These are phyloP conservation scores for Gasteruption jaculator DNA, from an alignment of 2,888 invertebrate species.

Conservation along the genomic window DNA sequence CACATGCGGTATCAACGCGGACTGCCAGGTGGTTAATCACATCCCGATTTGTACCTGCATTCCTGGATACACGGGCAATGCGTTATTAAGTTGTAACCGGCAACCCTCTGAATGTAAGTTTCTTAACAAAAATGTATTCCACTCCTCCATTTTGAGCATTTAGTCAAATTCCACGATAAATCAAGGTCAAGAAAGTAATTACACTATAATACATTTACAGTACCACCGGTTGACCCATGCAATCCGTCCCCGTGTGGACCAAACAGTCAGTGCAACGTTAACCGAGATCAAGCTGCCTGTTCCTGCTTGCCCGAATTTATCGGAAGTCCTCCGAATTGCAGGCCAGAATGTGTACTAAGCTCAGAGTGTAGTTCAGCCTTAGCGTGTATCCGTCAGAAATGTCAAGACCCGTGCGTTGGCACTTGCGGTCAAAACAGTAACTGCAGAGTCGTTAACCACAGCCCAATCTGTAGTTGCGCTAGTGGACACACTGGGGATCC, in stretches of 20 bases:
- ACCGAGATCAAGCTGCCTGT: slow-evolving; percentile 52
- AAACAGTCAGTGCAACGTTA: slow-evolving; percentile 52
- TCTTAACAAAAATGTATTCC: background rate
- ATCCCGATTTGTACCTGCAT: slow-evolving; percentile 73
- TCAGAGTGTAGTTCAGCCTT: slow-evolving; percentile 50
- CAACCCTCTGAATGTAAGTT: too few species aligned
- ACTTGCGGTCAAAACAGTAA: slow-evolving; percentile 54
- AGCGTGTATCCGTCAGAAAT: slow-evolving; percentile 56
- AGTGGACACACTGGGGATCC: slow-evolving; percentile 48
- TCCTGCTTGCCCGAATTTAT: slow-evolving; percentile 50
- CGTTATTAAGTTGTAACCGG: slow-evolving; percentile 64
- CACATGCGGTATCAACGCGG: slow-evolving; percentile 56
- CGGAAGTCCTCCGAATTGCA: slow-evolving; percentile 51
- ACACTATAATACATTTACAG: slow-evolving; percentile 3
- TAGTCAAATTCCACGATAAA: too few species aligned
- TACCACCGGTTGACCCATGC: slow-evolving; percentile 40
- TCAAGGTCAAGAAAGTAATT: too few species aligned
- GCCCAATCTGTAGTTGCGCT: slow-evolving; percentile 54
- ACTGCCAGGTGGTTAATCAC: slow-evolving; percentile 73
- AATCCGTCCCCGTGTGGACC: slow-evolving; percentile 55
- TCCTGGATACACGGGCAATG: slow-evolving; percentile 62
- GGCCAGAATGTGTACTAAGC: slow-evolving; percentile 52
- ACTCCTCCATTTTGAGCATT: background rate
- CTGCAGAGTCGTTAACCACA: slow-evolving; percentile 54
- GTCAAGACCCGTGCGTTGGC: slow-evolving; percentile 55